Percentiles rank a stretch among this genome's conserved stretches.
Evolutionary conservation across 2,888 invertebrate genomes (phyloP).

Genomic region (Furcula furcula): DNA sequence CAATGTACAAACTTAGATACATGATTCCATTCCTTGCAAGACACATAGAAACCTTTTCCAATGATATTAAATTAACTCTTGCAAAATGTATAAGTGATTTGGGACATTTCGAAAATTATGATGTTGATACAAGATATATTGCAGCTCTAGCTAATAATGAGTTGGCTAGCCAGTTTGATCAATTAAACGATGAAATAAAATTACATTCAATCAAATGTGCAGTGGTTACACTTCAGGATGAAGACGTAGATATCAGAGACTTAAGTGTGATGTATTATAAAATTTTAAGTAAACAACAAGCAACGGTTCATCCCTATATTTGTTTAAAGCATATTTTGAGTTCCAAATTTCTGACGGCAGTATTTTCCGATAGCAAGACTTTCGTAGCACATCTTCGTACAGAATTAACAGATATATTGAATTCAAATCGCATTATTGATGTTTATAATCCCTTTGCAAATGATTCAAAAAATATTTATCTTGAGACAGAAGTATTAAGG

Average conservation of each 20-base stretch:
- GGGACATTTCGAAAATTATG: constrained; percentile 51
- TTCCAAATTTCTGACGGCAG: constrained; percentile 38
- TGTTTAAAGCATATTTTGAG: constrained; percentile 52
- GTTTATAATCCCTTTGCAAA: constrained; percentile 77
- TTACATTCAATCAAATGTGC: constrained; percentile 56
- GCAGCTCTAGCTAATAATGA: constrained; percentile 65
- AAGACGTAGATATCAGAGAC: constrained; percentile 74
- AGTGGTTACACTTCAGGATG: constrained; percentile 78
- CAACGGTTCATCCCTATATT: constrained; percentile 50
- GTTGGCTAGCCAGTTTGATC: constrained; percentile 41
- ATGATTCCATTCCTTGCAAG: constrained; percentile 56
- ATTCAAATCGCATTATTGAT: constrained; percentile 36
- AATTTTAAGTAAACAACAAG: constrained; percentile 31
- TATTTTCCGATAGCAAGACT: constrained; percentile 33
- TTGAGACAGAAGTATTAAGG: constrained; percentile 63
- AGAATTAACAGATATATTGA: constrained; percentile 37
- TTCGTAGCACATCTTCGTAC: constrained; percentile 35
- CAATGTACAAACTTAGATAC: constrained; percentile 52
- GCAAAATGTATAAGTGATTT: constrained; percentile 44
- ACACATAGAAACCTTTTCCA: constrained; percentile 25
- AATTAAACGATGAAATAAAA: constrained; percentile 46
- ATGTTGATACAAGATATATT: constrained; percentile 63
- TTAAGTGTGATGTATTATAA: constrained; percentile 54
- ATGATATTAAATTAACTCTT: constrained; percentile 30
- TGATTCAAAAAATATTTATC: constrained; percentile 71